Conservation (phyloP, 2,113 vertebrate genomes). For the Coptodon rendalli region DNA sequence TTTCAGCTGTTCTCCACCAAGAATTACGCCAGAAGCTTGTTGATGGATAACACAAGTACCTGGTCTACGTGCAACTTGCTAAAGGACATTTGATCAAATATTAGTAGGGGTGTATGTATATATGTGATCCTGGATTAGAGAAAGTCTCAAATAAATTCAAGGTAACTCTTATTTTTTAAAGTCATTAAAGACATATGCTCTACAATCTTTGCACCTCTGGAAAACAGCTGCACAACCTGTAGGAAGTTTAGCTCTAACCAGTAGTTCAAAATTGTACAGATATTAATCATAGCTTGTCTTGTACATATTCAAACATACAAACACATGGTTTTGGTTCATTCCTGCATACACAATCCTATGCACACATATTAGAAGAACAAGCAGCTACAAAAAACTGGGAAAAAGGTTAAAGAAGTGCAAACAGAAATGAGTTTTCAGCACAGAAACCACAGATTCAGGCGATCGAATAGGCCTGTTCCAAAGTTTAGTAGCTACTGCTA, state of each 20-base stretch:
- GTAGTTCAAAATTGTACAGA: not conserved
- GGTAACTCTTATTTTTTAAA: not conserved
- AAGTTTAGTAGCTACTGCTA: not conserved
- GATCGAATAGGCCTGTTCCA: not conserved
- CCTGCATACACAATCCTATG: accelerated
- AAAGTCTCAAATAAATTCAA: not conserved
- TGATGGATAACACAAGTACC: not conserved
- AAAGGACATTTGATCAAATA: not conserved
- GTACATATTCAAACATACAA: not conserved
- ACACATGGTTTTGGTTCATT: not conserved
- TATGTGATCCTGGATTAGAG: not conserved
- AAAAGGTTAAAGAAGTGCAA: not conserved
- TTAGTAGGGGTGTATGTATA: accelerated
- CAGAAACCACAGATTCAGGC: not conserved
- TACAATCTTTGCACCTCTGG: not conserved
- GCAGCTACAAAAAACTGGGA: not conserved
- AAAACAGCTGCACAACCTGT: not conserved
- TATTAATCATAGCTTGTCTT: not conserved
- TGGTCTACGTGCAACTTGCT: not conserved
- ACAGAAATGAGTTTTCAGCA: not conserved
- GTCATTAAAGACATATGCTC: accelerated
- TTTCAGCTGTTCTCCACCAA: not conserved
- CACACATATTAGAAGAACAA: not conserved
- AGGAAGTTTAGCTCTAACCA: not conserved
- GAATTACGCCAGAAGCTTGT: not conserved